phyloP scores from a whole-genome alignment of 92 coral and sea anemone genomes.

The Porites rus region DNA sequence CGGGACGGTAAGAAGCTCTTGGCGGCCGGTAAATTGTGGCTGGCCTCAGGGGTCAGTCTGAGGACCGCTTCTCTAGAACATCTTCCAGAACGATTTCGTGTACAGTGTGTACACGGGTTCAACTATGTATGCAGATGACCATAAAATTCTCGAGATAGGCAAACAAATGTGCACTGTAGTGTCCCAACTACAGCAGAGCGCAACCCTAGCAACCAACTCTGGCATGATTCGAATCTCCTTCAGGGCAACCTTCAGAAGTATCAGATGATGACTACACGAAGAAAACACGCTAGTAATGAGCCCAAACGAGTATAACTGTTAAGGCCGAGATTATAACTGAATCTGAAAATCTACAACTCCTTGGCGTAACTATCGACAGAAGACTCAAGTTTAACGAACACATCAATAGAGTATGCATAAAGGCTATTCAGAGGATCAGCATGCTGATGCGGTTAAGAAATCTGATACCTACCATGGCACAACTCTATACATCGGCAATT shows the following conservation, averaged over 20 bases:
- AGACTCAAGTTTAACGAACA: no score
- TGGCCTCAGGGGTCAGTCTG: background rate
- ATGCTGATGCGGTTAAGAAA: no score
- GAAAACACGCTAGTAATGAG: background rate
- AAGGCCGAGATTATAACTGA: background rate
- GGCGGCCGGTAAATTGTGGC: background rate
- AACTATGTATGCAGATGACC: background rate
- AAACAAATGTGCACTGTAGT: background rate
- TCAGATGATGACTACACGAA: background rate
- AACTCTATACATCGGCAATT: no score
- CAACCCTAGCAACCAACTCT: background rate
- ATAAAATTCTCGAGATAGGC: background rate
- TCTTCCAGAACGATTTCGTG: no score
- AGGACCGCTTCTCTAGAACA: background rate
- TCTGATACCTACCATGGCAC: no score
- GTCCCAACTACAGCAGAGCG: background rate
- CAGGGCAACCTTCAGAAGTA: constrained; percentile 16
- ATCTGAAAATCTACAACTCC: background rate
- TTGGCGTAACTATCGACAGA: no score
- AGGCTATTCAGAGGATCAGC: no score
- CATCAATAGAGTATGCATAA: no score
- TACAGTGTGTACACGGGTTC: background rate
- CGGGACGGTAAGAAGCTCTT: background rate
- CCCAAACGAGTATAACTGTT: background rate
- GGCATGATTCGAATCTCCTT: constrained; percentile 11